Base-by-base conservation (phyloP, 1,140 invertebrate species). In the Micrasema minimum region DNA sequence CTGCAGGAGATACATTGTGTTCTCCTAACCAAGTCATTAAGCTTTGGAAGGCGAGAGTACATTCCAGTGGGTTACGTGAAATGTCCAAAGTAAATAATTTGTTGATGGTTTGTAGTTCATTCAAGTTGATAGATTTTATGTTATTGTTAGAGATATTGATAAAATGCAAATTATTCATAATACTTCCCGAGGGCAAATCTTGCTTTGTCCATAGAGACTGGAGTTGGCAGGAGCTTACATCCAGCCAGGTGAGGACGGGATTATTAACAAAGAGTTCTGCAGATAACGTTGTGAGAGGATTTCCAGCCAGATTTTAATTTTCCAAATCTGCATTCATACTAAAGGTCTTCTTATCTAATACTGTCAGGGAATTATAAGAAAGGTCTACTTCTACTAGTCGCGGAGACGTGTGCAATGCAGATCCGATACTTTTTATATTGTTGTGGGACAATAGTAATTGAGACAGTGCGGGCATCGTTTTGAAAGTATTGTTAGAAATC, bases 221-320 rank as follows among this genome's bases (percentile, higher is more conserved):
- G 37, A 93, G 79, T 67, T 84, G 82, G 66, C 88, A 89, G 69
- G 87, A 85, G 77, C 90, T 92, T 16, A 90, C 86, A 77, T 93
- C 91, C 20, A 91, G 72, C 57, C 81, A 83, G 7, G 83, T 77
- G 0, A 91, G 80, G 35, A 81, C 79, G 0, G 85, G 83, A 31
- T 87, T 86, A 14, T 84, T 80, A n/a, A 87, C 65, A 78, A 93
- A 92, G 1, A 90, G 82, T 35, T 88, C 85, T 0, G 88, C 85
- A 45, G 90, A 88, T 1, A 93, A 77, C 11, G 86, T 83, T 70
- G 83, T 85, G 43, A 93, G 80, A 4, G 88, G 87, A 78, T 93
- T 93, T 7, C 88, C 88, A 70, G 90, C 88, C 43, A 93, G 82
- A 77, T 86, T 90, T 1, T 93, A 76, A 79, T 88, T 92, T 5